Conservation (phyloP, 2,888 invertebrate species). For the Tricholauxania praeusta region DNA sequence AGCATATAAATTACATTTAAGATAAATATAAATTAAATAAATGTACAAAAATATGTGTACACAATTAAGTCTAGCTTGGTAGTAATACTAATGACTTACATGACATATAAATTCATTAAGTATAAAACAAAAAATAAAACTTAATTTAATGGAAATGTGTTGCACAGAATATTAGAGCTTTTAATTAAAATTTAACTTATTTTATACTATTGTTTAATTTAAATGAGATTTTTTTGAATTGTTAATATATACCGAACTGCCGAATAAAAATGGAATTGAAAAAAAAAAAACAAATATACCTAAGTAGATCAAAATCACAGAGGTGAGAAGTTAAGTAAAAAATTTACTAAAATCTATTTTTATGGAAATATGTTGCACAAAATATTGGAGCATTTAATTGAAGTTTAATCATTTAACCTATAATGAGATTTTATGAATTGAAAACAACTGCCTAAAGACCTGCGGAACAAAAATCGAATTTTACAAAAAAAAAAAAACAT, state of each 20-base stretch:
- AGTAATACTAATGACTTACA: too few relatives aligned
- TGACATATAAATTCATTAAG: too few relatives aligned
- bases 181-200: background rate
- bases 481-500: background rate
- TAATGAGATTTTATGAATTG: background rate
- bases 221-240: slow-evolving; percentile 16
- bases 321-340: too few relatives aligned
- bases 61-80: too few relatives aligned
- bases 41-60: too few relatives aligned
- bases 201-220: background rate
- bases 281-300: background rate
- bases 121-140: background rate
- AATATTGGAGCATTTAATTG: background rate
- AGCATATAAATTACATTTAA: too few relatives aligned
- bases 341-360: too few relatives aligned
- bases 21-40: too few relatives aligned
- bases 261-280: slow-evolving; percentile 3
- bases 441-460: background rate
- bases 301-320: too few relatives aligned
- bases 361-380: slow-evolving; percentile 14
- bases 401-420: background rate
- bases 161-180: slow-evolving; percentile 7
- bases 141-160: slow-evolving; percentile 12
- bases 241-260: background rate
- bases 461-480: background rate